A percentile compares a stretch with the other conserved stretches of the same genome.
Conservation (phyloP, 2,797 vertebrate genomes). For the Podarcis siculus region DNA sequence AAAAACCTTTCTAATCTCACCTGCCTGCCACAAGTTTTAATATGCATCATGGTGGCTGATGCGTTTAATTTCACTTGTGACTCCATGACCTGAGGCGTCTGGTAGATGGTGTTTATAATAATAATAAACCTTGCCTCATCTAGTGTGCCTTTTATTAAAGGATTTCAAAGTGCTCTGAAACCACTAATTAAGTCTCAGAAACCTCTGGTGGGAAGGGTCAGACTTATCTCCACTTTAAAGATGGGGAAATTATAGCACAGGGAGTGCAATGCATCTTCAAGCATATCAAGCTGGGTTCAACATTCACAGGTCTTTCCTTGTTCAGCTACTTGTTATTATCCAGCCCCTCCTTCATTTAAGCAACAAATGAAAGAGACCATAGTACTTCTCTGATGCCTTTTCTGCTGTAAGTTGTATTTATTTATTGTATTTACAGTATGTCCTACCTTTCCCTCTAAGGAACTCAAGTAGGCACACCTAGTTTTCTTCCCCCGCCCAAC, state of each 20-base stretch:
- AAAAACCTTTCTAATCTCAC: not conserved
- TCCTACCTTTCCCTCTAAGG: not conserved
- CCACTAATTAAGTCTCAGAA: constrained; percentile 41
- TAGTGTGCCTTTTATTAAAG: constrained; percentile 49
- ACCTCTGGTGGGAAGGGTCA: constrained; percentile 22
- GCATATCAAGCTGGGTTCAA: constrained; percentile 1
- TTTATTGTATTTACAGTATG: not conserved
- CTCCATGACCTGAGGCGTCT: not conserved
- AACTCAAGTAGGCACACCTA: not conserved
- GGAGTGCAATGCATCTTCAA: constrained; percentile 22
- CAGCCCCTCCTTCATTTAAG: constrained; percentile 30
- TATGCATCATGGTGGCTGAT: not conserved
- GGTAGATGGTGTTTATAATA: constrained; percentile 26
- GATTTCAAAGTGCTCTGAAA: constrained; percentile 5
- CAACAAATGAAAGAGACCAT: constrained; percentile 27
- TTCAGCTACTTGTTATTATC: not conserved
- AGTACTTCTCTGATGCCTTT: constrained; percentile 37
- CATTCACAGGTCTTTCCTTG: constrained; percentile 19
- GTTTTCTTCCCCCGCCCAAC: not conserved
- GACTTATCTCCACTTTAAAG: constrained; percentile 41
- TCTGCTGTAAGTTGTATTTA: constrained; percentile 33
- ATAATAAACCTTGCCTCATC: constrained; percentile 6
- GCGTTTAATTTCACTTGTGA: constrained; percentile 23
- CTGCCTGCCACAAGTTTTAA: constrained; percentile 41
- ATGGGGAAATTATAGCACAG: not conserved